phyloP scores from a whole-genome alignment of 2,888 invertebrate genomes.

The Drosophila cognata region DNA sequence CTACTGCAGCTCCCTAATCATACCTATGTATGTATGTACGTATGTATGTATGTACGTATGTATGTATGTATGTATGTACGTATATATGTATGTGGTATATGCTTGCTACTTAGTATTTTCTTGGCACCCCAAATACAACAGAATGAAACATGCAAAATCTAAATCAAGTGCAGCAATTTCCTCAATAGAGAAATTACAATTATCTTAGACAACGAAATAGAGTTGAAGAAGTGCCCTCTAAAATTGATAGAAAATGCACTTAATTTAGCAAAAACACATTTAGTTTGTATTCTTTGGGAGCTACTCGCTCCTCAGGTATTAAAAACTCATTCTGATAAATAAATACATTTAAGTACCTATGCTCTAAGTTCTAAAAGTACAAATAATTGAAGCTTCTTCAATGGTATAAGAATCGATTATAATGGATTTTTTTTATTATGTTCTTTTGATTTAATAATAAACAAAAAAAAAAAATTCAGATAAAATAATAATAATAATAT shows the following conservation, averaged over 20 bases:
- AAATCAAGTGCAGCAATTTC: neutral
- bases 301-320: neutral
- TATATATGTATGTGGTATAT: constrained; percentile 26
- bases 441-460: constrained; percentile 36
- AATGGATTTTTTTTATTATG: constrained; percentile 52
- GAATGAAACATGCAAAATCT: neutral
- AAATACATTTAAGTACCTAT: neutral
- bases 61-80: constrained; percentile 14
- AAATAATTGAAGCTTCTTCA: neutral
- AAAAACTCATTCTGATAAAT: neutral
- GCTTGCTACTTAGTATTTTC: constrained; percentile 26
- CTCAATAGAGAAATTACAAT: neutral
- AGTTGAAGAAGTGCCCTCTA: neutral
- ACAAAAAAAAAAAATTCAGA: constrained; percentile 40
- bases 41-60: constrained; percentile 10
- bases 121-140: constrained; percentile 34
- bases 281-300: neutral
- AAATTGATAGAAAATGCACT: neutral
- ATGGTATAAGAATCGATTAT: constrained; percentile 17
- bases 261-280: neutral
- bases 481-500: constrained; percentile 62
- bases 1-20: constrained; percentile 43
- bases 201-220: neutral
- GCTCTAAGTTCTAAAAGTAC: neutral
- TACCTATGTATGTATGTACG: constrained; percentile 23